Evolutionary conservation across 2,888 invertebrate genomes (phyloP), one percentile per base, ranked within the genome.

Genomic region (Anoplius nigerrimus): DNA sequence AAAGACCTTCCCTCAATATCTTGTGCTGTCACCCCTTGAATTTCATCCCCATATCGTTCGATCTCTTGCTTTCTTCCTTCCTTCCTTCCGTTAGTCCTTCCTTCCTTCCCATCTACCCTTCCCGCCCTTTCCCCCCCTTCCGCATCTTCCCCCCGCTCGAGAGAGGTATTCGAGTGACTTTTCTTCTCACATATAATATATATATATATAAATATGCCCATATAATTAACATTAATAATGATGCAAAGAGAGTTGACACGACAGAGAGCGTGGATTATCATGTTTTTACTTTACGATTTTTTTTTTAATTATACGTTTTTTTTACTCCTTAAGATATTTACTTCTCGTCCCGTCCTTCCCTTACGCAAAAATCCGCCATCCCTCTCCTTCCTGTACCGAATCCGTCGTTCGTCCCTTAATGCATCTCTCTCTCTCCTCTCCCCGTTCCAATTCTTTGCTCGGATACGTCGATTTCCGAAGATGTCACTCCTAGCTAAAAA

Each of bases 231-330:
- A 84, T 83, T 85, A 82, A 83, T 83, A 83, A 85, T 34, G 34
- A 34, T 85, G 78, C 81, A 83, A 83, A 86, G 84, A 86, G 84
- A 87, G 63, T 54, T n/a, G 46, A 57, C 79, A 80, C 84, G 80
- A 80, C 82, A 84, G 81, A 81, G 84, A 85, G 81, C 82, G 82
- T 80, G 78, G 76, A 82, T 82, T 80, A 78, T 70, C 53, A 48
- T 61, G 45, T 73, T 73, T 64, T 69, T 61, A 65, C 62, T 59
- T 53, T 61, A 63, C 18, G 51, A 22, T 58, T 65, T 64, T 71
- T 20, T 59, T 51, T 66, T n/a, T 48, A 57, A 34, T 34, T 34
- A 34, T 34, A 48, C 42, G n/a, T 54, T 53, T 27, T 46, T 42
- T 52, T 64, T 58, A 27, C 21, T 63, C 66, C 51, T 51, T 68